A percentile compares a stretch with the other conserved stretches of the same genome.
Evolutionary conservation across 2,888 invertebrate genomes (phyloP).

Genomic region (Asteroscopus sphinx): DNA sequence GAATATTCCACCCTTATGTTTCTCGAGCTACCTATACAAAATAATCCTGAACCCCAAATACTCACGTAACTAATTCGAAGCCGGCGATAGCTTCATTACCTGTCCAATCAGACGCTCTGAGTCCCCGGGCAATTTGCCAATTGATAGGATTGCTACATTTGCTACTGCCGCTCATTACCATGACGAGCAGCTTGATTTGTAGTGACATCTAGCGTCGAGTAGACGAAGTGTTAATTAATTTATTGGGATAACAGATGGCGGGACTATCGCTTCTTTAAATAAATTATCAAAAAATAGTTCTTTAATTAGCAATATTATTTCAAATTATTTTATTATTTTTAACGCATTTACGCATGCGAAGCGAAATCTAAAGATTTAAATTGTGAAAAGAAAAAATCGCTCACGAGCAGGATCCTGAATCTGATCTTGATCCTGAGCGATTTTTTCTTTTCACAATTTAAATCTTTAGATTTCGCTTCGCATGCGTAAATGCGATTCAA

Average conservation of each 20-base stretch:
- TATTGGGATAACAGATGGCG: constrained; percentile 34
- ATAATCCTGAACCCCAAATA: constrained; percentile 36
- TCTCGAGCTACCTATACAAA: constrained; percentile 13
- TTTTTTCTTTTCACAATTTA: too few species aligned
- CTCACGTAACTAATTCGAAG: constrained; percentile 45
- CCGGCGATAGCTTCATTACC: constrained; percentile 59
- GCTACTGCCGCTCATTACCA: constrained; percentile 45
- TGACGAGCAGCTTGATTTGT: constrained; percentile 37
- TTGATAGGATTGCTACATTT: constrained; percentile 53
- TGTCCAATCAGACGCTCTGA: constrained; percentile 59
- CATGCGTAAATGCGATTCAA: too few species aligned
- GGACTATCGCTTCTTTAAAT: not conserved
- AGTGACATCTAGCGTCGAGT: constrained; percentile 43
- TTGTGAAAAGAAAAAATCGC: too few species aligned
- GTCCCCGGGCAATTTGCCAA: constrained; percentile 55
- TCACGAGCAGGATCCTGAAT: too few species aligned
- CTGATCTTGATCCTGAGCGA: too few species aligned
- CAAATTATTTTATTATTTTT: too few species aligned
- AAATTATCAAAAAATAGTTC: too few species aligned
- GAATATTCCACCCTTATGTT: not conserved
- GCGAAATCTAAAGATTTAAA: too few species aligned
- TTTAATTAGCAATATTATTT: too few species aligned
- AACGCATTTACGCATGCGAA: too few species aligned
- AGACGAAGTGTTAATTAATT: constrained; percentile 16
- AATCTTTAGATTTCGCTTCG: too few species aligned